Percentiles rank a stretch among this genome's conserved stretches.
phyloP scores from a whole-genome alignment of 2,888 invertebrate genomes.

The Eledone cirrhosa region DNA sequence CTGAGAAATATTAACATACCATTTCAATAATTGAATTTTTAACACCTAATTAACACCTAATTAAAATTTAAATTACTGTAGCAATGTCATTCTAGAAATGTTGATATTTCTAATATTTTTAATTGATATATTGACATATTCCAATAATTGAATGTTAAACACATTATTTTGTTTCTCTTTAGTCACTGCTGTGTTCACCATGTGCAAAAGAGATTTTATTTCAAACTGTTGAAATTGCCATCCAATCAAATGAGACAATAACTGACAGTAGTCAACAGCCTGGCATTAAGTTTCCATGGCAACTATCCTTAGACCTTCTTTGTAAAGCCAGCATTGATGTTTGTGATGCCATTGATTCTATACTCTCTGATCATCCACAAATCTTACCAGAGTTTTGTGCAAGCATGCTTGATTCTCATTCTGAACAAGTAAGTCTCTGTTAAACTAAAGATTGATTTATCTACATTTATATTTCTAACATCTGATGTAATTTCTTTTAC shows the following conservation, averaged over 20 bases:
- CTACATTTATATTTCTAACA: no score
- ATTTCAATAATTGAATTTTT: no score
- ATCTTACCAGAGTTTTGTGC: constrained; percentile 44
- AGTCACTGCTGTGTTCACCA: constrained; percentile 47
- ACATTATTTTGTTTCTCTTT: constrained; percentile 28
- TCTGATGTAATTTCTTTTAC: no score
- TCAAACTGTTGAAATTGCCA: constrained; percentile 33
- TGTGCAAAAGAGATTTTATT: constrained; percentile 35
- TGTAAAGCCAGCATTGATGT: constrained; percentile 40
- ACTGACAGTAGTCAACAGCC: constrained; percentile 9
- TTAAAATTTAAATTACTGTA: no score
- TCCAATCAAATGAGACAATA: background rate
- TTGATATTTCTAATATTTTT: no score
- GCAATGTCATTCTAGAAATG: no score
- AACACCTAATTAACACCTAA: no score
- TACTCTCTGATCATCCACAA: constrained; percentile 42
- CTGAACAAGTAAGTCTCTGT: constrained; percentile 38
- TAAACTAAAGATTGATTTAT: no score
- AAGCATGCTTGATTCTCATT: constrained; percentile 39
- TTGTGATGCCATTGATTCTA: constrained; percentile 37
- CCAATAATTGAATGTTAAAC: no score
- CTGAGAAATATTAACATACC: no score
- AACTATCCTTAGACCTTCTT: constrained; percentile 47
- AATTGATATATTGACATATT: no score
- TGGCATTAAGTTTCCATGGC: constrained; percentile 34